Percentiles rank a stretch among this genome's conserved stretches.
Evolutionary conservation across 2,888 invertebrate genomes (phyloP).

Genomic region (Acronicta alni): DNA sequence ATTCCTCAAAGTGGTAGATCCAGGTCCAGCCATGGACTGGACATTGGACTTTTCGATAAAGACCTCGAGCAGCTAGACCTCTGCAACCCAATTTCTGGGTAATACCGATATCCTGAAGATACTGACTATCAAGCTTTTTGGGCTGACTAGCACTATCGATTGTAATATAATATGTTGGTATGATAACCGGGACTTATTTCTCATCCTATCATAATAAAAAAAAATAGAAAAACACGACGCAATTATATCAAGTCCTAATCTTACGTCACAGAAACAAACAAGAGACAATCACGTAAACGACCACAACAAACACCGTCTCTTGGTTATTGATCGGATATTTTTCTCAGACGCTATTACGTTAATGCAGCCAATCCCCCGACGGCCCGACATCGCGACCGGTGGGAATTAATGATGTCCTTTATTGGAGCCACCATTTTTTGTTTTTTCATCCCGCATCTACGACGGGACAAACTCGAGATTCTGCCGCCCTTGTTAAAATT

Average conservation of each 20-base stretch:
- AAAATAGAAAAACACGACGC: not conserved
- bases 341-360: constrained; percentile 75
- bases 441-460: constrained; percentile 81
- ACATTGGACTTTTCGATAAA: too few species aligned
- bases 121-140: too few species aligned
- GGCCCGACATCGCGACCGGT: constrained; percentile 70
- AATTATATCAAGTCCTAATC: not conserved
- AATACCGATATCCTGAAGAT: too few species aligned
- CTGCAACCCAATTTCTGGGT: too few species aligned
- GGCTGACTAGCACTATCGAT: too few species aligned
- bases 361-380: constrained; percentile 78
- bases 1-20: too few species aligned
- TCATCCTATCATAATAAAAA: too few species aligned
- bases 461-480: constrained; percentile 31
- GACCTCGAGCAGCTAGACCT: too few species aligned
- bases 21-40: too few species aligned
- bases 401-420: constrained; percentile 92
- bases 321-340: constrained; percentile 83
- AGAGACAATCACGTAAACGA: constrained; percentile 39
- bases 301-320: constrained; percentile 62
- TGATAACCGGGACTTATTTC: too few species aligned
- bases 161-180: too few species aligned
- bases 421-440: constrained; percentile 92
- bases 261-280: constrained; percentile 10
- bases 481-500: not conserved